Conservation (phyloP, 2,888 invertebrate genomes). For the Trichogramma dendrolimi region DNA sequence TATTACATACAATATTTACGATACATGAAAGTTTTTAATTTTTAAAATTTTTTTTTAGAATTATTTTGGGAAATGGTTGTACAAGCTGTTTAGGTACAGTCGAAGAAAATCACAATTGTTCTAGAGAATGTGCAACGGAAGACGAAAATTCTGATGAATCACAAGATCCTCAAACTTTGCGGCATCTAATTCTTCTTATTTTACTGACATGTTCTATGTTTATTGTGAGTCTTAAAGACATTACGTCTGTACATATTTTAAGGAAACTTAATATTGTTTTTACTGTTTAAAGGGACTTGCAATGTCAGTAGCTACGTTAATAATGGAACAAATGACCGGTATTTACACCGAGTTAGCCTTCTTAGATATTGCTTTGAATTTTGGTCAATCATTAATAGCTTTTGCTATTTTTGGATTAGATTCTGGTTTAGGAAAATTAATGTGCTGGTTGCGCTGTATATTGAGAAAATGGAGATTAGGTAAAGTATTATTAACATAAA, state of each 20-base stretch:
- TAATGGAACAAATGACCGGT: slow-evolving; percentile 80
- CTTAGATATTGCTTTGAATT: slow-evolving; percentile 81
- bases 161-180: slow-evolving; percentile 68
- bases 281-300: slow-evolving; percentile 67
- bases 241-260: not conserved
- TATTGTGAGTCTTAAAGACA: slow-evolving; percentile 62
- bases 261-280: not conserved
- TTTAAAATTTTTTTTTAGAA: slow-evolving; percentile 20
- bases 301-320: slow-evolving; percentile 74
- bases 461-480: slow-evolving; percentile 56
- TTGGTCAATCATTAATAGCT: slow-evolving; percentile 83
- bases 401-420: slow-evolving; percentile 85
- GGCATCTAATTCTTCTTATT: slow-evolving; percentile 79
- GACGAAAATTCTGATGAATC: slow-evolving; percentile 47
- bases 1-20: not conserved
- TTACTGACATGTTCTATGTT: slow-evolving; percentile 81
- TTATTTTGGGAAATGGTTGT: slow-evolving; percentile 38
- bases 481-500: slow-evolving; percentile 35
- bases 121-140: slow-evolving; percentile 41
- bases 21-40: not conserved
- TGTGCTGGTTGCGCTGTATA: slow-evolving; percentile 40
- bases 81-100: slow-evolving; percentile 37
- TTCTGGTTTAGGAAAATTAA: slow-evolving; percentile 52
- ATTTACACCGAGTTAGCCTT: slow-evolving; percentile 91
- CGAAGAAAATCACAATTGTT: slow-evolving; percentile 43